Conservation (phyloP, 2,888 invertebrate species). For the Drosophila cyrtoloma region DNA sequence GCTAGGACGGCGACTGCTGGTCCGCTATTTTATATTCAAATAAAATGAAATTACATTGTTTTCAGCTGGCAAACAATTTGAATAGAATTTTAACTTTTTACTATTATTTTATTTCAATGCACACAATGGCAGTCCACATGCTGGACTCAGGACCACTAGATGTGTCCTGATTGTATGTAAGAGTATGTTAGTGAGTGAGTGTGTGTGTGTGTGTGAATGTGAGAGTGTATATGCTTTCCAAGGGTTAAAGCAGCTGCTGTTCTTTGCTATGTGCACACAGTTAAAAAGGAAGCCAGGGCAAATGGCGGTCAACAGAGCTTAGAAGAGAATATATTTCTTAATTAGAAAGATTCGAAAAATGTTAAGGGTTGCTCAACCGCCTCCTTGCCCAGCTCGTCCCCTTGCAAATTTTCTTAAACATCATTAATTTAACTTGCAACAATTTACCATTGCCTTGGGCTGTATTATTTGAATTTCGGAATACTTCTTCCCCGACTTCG, state of each 20-base stretch:
- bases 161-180: slow-evolving; percentile 25
- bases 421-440: slow-evolving; percentile 76
- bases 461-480: slow-evolving; percentile 36
- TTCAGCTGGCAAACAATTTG: slow-evolving; percentile 82
- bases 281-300: slow-evolving; percentile 35
- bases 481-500: slow-evolving; percentile 3
- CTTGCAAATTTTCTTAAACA: slow-evolving; percentile 60
- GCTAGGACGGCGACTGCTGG: slow-evolving; percentile 48
- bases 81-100: slow-evolving; percentile 84
- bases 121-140: slow-evolving; percentile 61
- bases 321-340: slow-evolving; percentile 73
- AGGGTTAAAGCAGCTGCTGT: slow-evolving; percentile 65
- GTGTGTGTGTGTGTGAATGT: slow-evolving; percentile 13
- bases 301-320: slow-evolving; percentile 63
- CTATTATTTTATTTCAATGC: slow-evolving; percentile 82
- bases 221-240: slow-evolving; percentile 17
- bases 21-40: slow-evolving; percentile 77
- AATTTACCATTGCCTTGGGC: slow-evolving; percentile 69
- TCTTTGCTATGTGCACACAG: slow-evolving; percentile 36
- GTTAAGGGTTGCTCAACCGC: slow-evolving; percentile 58
- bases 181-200: slow-evolving; percentile 16
- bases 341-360: slow-evolving; percentile 75
- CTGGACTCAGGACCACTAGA: slow-evolving; percentile 63
- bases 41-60: slow-evolving; percentile 84
- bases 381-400: neutral